phyloP scores from a whole-genome alignment of 2,888 invertebrate species.

The Lithophane semibrunnea region DNA sequence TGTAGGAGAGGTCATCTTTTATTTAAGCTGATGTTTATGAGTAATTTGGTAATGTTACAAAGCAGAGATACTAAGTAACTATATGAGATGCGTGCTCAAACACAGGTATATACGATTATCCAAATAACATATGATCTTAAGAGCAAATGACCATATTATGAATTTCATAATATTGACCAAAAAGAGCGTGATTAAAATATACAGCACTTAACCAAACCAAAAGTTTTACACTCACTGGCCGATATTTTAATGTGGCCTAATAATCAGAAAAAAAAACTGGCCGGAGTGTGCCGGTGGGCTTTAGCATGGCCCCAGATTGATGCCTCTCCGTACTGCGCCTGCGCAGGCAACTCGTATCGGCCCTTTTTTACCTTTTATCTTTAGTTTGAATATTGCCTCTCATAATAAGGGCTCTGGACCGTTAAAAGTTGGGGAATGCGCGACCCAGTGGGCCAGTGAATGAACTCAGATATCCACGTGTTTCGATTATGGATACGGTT shows the following conservation, averaged over 20 bases:
- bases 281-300: conserved; percentile 86
- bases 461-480: conserved; percentile 80
- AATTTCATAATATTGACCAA: too few relatives aligned
- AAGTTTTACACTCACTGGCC: conserved; percentile 79
- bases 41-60: not conserved
- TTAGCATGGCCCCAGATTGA: conserved; percentile 87
- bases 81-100: not conserved
- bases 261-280: conserved; percentile 86
- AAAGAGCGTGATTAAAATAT: not conserved
- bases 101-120: not conserved
- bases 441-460: conserved; percentile 73
- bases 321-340: conserved; percentile 73
- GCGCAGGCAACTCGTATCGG: conserved; percentile 79
- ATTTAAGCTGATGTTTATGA: conserved; percentile 46
- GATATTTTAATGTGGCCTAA: conserved; percentile 89
- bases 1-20: conserved; percentile 43
- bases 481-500: conserved; percentile 72
- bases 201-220: conserved; percentile 36
- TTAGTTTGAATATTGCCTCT: conserved; percentile 86
- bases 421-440: conserved; percentile 80
- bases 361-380: conserved; percentile 83
- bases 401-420: conserved; percentile 84
- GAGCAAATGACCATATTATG: not conserved
- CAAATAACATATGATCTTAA: not conserved
- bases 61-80: too few relatives aligned